Conservation (phyloP, 2,797 vertebrate genomes). For the Pseudochirops cupreus region DNA sequence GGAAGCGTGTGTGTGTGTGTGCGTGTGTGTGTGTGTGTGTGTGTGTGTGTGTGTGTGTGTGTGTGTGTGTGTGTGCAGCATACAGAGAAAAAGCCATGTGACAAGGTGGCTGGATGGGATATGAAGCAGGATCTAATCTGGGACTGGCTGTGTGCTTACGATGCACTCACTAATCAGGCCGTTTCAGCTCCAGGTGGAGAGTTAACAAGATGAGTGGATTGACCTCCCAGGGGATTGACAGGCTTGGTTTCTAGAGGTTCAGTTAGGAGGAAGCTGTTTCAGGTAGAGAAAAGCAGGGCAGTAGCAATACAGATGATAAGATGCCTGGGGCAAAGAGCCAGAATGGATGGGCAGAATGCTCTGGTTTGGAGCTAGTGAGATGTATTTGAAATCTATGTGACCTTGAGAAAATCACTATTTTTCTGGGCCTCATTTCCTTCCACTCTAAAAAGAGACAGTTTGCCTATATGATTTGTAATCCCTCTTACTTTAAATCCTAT, state of each 20-base stretch:
- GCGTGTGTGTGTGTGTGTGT: not conserved
- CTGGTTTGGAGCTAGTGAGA: not conserved
- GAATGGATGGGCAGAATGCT: not conserved
- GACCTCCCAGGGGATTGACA: not conserved
- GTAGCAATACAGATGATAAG: not conserved
- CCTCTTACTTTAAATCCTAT: not conserved
- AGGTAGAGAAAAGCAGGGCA: not conserved
- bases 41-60: not conserved
- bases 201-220: not conserved
- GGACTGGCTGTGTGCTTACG: not conserved
- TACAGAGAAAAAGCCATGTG: not conserved
- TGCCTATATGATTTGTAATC: not conserved
- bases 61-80: too few species aligned
- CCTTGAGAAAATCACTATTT: not conserved
- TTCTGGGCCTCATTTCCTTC: not conserved
- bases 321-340: not conserved
- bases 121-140: not conserved
- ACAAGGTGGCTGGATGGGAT: not conserved
- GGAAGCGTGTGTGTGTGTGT: not conserved
- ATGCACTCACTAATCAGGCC: not conserved
- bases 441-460: not conserved
- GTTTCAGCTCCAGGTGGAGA: not conserved
- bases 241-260: not conserved
- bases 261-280: not conserved
- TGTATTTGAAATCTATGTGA: not conserved